Evolutionary conservation across 2,113 vertebrate species (phyloP).

Genomic region (Cepphus grylle): DNA sequence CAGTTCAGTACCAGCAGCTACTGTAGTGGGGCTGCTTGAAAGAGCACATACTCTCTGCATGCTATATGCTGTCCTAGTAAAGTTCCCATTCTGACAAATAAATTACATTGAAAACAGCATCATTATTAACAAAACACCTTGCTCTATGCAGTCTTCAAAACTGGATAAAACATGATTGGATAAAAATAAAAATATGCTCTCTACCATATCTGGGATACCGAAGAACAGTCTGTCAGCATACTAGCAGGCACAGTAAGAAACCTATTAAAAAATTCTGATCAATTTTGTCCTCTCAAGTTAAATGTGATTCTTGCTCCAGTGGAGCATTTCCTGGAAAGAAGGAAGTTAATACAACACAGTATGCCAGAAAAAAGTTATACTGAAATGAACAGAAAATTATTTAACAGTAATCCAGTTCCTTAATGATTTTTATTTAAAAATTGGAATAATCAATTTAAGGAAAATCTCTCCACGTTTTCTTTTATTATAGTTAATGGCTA

Average conservation of each 20-base stretch:
- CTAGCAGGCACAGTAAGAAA: background rate
- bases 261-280: constrained; percentile 30
- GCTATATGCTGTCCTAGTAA: background rate
- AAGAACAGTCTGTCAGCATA: background rate
- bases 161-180: background rate
- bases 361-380: background rate
- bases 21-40: background rate
- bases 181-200: background rate
- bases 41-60: background rate
- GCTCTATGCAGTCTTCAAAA: background rate
- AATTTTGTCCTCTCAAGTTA: background rate
- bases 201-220: background rate
- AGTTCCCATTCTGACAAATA: background rate
- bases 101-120: background rate
- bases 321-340: constrained; percentile 17
- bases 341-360: background rate
- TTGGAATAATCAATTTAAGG: constrained; percentile 6
- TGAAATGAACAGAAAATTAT: background rate
- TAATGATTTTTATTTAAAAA: constrained; percentile 35
- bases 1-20: background rate
- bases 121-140: background rate
- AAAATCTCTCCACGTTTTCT: background rate
- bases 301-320: constrained; percentile 32
- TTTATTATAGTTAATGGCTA: background rate
- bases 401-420: background rate